A percentile compares a stretch with the other conserved stretches of the same genome.
These are phyloP conservation scores for Brachirus orientalis DNA, from an alignment of 2,113 vertebrate genomes.

Conservation along the genomic window DNA sequence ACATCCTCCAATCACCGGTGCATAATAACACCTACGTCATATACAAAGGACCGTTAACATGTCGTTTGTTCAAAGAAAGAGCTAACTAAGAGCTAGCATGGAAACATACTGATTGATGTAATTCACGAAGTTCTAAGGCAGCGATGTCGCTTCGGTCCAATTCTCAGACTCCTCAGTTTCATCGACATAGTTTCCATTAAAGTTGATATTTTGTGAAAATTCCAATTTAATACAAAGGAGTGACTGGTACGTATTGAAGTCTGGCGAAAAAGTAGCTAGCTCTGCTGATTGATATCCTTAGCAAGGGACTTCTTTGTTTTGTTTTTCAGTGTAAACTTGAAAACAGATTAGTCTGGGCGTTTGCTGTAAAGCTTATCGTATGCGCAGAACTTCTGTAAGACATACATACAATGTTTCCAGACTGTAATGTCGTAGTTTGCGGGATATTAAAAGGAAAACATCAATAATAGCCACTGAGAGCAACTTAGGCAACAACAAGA, in stretches of 20 bases:
- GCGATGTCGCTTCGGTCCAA: conserved; percentile 23
- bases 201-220: conserved; percentile 22
- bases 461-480: conserved; percentile 41
- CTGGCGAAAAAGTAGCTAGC: conserved; percentile 62
- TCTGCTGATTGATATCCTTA: conserved; percentile 55
- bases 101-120: conserved; percentile 47
- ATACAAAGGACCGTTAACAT: conserved; percentile 62
- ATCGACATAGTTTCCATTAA: conserved; percentile 2
- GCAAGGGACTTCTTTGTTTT: conserved; percentile 74
- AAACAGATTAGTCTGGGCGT: conserved; percentile 8
- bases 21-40: conserved; percentile 57
- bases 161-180: neutral
- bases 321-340: conserved; percentile 52
- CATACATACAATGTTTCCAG: conserved; percentile 13
- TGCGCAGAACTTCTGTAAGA: neutral
- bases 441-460: conserved; percentile 7
- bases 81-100: conserved; percentile 59
- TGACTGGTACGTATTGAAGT: conserved; percentile 59
- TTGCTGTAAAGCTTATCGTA: neutral
- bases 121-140: conserved; percentile 49
- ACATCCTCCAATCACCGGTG: conserved; percentile 43
- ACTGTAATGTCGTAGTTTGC: conserved; percentile 10
- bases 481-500: conserved; percentile 44
- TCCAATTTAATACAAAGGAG: conserved; percentile 28
- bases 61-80: conserved; percentile 57